These are phyloP conservation scores for Scomber colias DNA, from an alignment of 2,113 vertebrate species.

Conservation along the genomic window DNA sequence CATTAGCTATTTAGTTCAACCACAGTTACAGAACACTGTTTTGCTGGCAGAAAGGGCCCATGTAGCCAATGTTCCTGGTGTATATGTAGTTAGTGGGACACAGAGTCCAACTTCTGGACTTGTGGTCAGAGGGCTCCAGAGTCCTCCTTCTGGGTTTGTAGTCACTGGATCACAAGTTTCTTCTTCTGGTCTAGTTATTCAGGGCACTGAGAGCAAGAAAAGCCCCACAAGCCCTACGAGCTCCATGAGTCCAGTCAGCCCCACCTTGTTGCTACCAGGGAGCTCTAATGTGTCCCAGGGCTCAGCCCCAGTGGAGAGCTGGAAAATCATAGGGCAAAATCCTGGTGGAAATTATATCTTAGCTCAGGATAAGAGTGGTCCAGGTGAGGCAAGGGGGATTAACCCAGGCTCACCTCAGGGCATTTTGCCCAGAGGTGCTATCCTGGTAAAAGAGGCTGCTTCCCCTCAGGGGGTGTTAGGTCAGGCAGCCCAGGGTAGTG, in stretches of 20 bases:
- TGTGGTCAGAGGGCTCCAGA: slow-evolving; percentile 14
- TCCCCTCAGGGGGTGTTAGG: slow-evolving; percentile 70
- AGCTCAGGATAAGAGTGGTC: slow-evolving; percentile 29
- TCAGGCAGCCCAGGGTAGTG: slow-evolving; percentile 53
- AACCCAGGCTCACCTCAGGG: slow-evolving; percentile 61
- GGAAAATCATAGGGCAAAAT: slow-evolving; percentile 51
- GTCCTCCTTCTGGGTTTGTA: slow-evolving; percentile 16
- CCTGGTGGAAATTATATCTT: slow-evolving; percentile 29
- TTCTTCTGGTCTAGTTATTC: slow-evolving; percentile 34
- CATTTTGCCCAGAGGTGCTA: slow-evolving; percentile 61
- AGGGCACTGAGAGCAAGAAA: slow-evolving; percentile 22
- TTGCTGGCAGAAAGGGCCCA: slow-evolving; percentile 60
- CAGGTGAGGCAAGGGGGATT: neutral
- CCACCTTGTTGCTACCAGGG: slow-evolving; percentile 55
- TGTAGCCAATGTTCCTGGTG: slow-evolving; percentile 38
- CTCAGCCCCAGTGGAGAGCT: slow-evolving; percentile 26
- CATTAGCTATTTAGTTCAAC: slow-evolving; percentile 73
- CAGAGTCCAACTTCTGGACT: slow-evolving; percentile 30
- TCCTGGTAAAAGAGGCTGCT: slow-evolving; percentile 69
- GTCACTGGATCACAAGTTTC: neutral
- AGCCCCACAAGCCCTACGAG: slow-evolving; percentile 12
- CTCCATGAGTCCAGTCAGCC: slow-evolving; percentile 19
- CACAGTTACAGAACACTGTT: slow-evolving; percentile 69
- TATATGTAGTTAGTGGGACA: slow-evolving; percentile 66
- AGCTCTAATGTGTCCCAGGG: slow-evolving; percentile 29